Evolutionary conservation across 2,888 invertebrate genomes (phyloP).

Genomic region (Spisula subtruncata): DNA sequence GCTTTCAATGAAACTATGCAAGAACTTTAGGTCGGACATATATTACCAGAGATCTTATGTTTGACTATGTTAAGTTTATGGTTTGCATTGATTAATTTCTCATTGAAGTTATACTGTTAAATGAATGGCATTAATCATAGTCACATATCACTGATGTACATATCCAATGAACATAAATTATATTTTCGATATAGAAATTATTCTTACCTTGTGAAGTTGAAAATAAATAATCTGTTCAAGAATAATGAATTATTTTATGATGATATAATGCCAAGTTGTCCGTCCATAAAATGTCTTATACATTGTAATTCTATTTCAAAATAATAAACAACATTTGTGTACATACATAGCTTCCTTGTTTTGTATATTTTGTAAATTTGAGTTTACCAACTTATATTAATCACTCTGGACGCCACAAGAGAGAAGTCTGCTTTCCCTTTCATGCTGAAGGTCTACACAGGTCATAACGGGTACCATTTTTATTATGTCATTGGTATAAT

Average conservation of each 20-base stretch:
- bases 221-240: not conserved
- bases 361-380: conserved; percentile 3
- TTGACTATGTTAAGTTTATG: not conserved
- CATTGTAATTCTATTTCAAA: not conserved
- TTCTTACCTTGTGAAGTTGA: not conserved
- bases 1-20: too few relatives aligned
- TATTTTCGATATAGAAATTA: not conserved
- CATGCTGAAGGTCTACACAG: too few relatives aligned
- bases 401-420: too few relatives aligned
- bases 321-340: not conserved
- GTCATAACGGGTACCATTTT: too few relatives aligned
- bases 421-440: too few relatives aligned
- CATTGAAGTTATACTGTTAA: not conserved
- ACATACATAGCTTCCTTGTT: not conserved
- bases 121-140: not conserved
- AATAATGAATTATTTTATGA: not conserved
- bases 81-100: not conserved
- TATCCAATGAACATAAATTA: not conserved
- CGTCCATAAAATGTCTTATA: conserved; percentile 10
- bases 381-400: too few relatives aligned
- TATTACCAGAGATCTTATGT: too few relatives aligned
- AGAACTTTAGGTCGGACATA: too few relatives aligned
- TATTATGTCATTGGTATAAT: too few relatives aligned
- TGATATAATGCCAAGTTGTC: not conserved
- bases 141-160: not conserved